Evolutionary conservation across 2,113 vertebrate genomes (phyloP).

Genomic region (Bungarus multicinctus): DNA sequence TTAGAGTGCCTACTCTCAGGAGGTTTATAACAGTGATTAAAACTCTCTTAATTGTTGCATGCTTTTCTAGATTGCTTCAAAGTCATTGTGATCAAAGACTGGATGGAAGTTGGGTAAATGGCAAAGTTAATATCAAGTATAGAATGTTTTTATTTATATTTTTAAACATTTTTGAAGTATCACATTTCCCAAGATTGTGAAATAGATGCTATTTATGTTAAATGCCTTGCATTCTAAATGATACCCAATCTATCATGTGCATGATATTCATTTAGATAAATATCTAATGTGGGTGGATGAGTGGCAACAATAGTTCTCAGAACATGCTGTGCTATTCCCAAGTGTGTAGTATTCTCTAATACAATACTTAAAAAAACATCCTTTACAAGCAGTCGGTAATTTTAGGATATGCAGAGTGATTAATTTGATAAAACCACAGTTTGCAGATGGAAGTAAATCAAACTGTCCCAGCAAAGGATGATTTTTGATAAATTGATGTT

Average conservation of each 20-base stretch:
- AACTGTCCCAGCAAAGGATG: background rate
- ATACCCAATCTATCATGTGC: background rate
- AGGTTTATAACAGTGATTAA: slow-evolving; percentile 65
- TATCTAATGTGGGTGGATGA: background rate
- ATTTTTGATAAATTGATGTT: background rate
- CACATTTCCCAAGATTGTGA: background rate
- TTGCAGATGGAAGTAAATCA: accelerated
- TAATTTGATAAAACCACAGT: slow-evolving; percentile 27
- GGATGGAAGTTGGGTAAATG: slow-evolving; percentile 26
- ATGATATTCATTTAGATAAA: slow-evolving; percentile 19
- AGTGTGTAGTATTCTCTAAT: background rate
- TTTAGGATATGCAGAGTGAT: background rate
- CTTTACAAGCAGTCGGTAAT: slow-evolving; percentile 10
- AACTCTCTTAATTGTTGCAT: slow-evolving; percentile 58
- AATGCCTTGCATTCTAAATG: background rate
- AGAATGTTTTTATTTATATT: slow-evolving; percentile 38
- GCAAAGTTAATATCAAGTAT: slow-evolving; percentile 37
- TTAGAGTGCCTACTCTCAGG: slow-evolving; percentile 56
- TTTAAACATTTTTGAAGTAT: slow-evolving; percentile 30
- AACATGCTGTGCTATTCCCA: slow-evolving; percentile 18
- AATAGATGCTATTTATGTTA: background rate
- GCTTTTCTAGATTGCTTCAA: slow-evolving; percentile 62
- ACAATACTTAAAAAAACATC: background rate
- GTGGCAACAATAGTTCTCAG: background rate
- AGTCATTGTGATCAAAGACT: slow-evolving; percentile 54